Evolutionary conservation across 2,797 vertebrate species (phyloP).

Genomic region (Hydrolagus colliei): DNA sequence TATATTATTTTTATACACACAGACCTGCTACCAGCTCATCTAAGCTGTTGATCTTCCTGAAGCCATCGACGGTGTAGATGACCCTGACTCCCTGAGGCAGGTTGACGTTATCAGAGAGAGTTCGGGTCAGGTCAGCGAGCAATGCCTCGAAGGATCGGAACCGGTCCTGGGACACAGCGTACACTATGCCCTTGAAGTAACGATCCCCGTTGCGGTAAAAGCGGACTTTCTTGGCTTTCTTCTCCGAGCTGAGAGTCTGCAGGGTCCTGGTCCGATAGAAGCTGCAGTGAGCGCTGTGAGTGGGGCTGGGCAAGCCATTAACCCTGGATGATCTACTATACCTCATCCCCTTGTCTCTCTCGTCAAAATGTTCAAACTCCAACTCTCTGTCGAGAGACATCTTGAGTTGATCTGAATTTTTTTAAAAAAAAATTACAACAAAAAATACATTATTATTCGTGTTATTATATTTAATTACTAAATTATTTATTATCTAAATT

Average conservation of each 20-base stretch:
- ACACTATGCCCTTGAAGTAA: constrained; percentile 96
- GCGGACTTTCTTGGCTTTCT: constrained; percentile 94
- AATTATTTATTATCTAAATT: too few species aligned
- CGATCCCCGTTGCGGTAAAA: constrained; percentile 97
- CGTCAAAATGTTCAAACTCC: constrained; percentile 97
- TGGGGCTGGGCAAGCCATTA: constrained; percentile 88
- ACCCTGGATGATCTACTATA: constrained; percentile 77
- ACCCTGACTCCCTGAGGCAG: constrained; percentile 91
- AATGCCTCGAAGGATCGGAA: constrained; percentile 89
- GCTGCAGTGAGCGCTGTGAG: constrained; percentile 96
- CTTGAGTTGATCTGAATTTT: constrained; percentile 30
- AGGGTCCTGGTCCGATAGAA: constrained; percentile 92
- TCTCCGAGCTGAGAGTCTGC: constrained; percentile 84
- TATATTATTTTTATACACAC: constrained; percentile 26
- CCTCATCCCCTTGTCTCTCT: constrained; percentile 86
- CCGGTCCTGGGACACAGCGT: constrained; percentile 88
- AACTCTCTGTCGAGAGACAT: constrained; percentile 74
- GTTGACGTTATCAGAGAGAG: constrained; percentile 91
- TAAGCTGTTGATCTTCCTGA: constrained; percentile 71
- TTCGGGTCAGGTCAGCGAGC: constrained; percentile 87
- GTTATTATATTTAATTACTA: too few species aligned
- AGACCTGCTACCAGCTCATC: constrained; percentile 93
- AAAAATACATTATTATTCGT: neutral
- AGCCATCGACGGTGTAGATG: constrained; percentile 84
- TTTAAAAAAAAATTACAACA: neutral